Conservation (phyloP, 2,888 invertebrate genomes). For the Nomada hirtipes region DNA sequence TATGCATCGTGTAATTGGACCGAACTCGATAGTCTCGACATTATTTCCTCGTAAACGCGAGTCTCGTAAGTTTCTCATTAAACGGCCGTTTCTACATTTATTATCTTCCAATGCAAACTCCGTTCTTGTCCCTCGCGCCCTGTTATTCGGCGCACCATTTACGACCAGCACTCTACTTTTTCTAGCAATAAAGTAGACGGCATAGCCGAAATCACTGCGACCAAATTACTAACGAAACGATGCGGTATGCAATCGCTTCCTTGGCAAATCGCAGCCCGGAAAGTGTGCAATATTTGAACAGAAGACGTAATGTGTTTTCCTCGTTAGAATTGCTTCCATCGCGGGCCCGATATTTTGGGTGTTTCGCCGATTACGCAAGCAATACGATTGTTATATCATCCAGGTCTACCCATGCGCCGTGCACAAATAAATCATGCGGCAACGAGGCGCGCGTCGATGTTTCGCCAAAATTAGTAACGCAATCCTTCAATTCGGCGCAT, state of each 20-base stretch:
- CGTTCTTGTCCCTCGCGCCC: conserved; percentile 37
- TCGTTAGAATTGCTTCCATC: no score
- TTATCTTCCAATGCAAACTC: conserved; percentile 50
- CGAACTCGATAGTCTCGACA: conserved; percentile 37
- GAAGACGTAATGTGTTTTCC: conserved; percentile 16
- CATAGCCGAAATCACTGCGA: conserved; percentile 32
- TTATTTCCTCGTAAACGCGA: conserved; percentile 47
- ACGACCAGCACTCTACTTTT: conserved; percentile 59
- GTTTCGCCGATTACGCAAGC: background rate
- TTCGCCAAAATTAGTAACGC: conserved; percentile 67
- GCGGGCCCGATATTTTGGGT: background rate
- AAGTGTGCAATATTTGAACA: conserved; percentile 61
- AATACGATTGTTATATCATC: background rate
- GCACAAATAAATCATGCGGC: conserved; percentile 60
- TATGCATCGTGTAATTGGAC: conserved; percentile 50
- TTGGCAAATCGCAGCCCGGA: conserved; percentile 42
- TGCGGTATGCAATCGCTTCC: conserved; percentile 37
- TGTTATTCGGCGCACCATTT: conserved; percentile 61
- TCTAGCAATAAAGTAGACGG: conserved; percentile 54
- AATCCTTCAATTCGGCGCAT: conserved; percentile 71
- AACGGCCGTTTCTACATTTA: conserved; percentile 64
- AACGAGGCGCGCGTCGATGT: conserved; percentile 54
- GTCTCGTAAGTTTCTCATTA: conserved; percentile 54
- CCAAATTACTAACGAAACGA: conserved; percentile 40
- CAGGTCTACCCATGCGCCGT: conserved; percentile 2